Evolutionary conservation across 2,797 vertebrate genomes (phyloP).

Genomic region (Ctenopoma multispine): DNA sequence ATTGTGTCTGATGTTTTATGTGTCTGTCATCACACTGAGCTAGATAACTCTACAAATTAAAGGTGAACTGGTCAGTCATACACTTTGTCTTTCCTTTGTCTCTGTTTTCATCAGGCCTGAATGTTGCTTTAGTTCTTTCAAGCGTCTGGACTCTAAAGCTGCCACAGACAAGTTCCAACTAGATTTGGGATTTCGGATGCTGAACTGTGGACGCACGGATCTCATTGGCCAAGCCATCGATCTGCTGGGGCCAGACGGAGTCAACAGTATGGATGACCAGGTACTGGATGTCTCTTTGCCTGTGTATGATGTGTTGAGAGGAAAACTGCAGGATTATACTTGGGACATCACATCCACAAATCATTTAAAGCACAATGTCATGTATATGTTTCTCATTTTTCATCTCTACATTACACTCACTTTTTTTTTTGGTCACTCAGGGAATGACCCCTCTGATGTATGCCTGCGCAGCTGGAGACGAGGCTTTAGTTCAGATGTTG

Average conservation of each 20-base stretch:
- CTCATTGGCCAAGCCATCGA: constrained; percentile 94
- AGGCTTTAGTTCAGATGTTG: constrained; percentile 98
- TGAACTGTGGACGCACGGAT: constrained; percentile 96
- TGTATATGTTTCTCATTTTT: constrained; percentile 8
- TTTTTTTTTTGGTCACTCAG: constrained; percentile 69
- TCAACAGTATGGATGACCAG: constrained; percentile 99
- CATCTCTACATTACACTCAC: background rate
- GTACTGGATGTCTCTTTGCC: constrained; percentile 71
- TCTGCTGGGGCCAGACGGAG: constrained; percentile 92
- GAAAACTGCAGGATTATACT: constrained; percentile 3
- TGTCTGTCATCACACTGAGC: background rate
- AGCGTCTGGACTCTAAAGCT: constrained; percentile 93
- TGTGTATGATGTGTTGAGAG: background rate
- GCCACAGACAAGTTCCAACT: constrained; percentile 96
- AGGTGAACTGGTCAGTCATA: constrained; percentile 2
- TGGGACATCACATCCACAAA: background rate
- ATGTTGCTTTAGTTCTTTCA: constrained; percentile 96
- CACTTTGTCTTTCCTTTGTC: background rate
- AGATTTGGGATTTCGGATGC: constrained; percentile 97
- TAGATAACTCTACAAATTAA: background rate
- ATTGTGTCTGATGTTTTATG: background rate
- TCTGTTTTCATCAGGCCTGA: constrained; percentile 79
- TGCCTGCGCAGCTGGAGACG: constrained; percentile 95
- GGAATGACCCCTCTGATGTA: constrained; percentile 99
- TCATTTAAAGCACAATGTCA: background rate